Conservation (phyloP, 1,140 invertebrate species). For the Bombus consobrinus region DNA sequence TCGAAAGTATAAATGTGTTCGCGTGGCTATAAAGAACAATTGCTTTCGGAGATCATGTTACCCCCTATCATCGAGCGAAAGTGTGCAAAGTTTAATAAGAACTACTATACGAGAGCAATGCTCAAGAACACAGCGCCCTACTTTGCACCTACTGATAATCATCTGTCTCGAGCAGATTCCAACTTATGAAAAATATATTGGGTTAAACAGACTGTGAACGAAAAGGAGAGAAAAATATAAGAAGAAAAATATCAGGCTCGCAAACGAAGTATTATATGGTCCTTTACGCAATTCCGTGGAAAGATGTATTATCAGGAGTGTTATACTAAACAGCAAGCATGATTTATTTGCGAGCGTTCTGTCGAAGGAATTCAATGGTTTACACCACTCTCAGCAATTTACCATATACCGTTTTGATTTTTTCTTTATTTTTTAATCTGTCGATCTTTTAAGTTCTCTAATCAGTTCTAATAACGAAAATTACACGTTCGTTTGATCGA, state of each 20-base stretch:
- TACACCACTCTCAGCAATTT: too few species aligned
- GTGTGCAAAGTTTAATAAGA: slow-evolving; percentile 17
- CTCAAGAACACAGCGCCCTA: slow-evolving; percentile 30
- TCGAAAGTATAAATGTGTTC: background rate
- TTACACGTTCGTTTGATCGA: background rate
- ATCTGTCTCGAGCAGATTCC: slow-evolving; percentile 21
- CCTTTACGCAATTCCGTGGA: background rate
- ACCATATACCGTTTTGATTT: too few species aligned
- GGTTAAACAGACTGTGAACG: slow-evolving; percentile 34
- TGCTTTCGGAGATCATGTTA: background rate
- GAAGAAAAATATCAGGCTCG: background rate
- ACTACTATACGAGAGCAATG: background rate
- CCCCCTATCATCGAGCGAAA: background rate
- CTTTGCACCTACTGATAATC: slow-evolving; percentile 30
- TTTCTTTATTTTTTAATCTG: too few species aligned
- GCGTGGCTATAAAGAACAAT: background rate
- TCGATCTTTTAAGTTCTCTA: background rate
- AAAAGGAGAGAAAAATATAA: background rate
- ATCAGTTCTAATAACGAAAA: background rate
- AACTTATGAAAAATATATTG: slow-evolving; percentile 1
- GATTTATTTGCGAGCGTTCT: background rate
- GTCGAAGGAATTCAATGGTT: background rate
- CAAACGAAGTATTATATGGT: background rate
- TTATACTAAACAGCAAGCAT: background rate
- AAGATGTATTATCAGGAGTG: background rate